Evolutionary conservation across 2,888 invertebrate species (phyloP).

Genomic region (Stegophylla sp.): DNA sequence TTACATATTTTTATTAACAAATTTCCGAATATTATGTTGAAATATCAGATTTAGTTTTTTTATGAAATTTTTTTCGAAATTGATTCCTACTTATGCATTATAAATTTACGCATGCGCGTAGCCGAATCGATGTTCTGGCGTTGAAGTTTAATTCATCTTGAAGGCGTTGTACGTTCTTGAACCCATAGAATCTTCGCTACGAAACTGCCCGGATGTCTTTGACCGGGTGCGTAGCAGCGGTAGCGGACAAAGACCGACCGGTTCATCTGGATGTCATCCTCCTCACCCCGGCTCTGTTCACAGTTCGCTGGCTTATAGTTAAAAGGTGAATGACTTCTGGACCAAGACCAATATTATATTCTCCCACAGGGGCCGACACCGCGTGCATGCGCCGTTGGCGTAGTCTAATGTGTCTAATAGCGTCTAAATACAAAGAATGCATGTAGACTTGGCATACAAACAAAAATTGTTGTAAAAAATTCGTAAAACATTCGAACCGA

Average conservation of each 20-base stretch:
- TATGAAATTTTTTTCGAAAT: too few relatives aligned
- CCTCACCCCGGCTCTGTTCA: slow-evolving; percentile 17
- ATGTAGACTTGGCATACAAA: slow-evolving; percentile 28
- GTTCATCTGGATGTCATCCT: slow-evolving; percentile 58
- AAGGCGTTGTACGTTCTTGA: slow-evolving; percentile 54
- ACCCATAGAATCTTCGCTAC: slow-evolving; percentile 34
- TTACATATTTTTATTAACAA: not conserved
- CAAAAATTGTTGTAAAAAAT: slow-evolving; percentile 26
- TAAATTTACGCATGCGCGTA: not conserved
- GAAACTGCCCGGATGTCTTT: slow-evolving; percentile 51
- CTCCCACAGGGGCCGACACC: slow-evolving; percentile 42
- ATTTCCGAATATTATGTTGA: too few relatives aligned
- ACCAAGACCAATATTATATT: slow-evolving; percentile 54
- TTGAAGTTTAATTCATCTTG: slow-evolving; percentile 31
- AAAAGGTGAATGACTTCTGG: slow-evolving; percentile 56
- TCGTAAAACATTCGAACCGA: not conserved
- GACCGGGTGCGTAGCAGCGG: slow-evolving; percentile 50
- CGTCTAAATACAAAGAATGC: slow-evolving; percentile 34
- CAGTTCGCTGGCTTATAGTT: slow-evolving; percentile 11
- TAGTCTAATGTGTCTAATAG: slow-evolving; percentile 13
- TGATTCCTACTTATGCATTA: not conserved
- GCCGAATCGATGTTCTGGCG: slow-evolving; percentile 10
- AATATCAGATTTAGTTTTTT: too few relatives aligned
- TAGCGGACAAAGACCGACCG: slow-evolving; percentile 58
- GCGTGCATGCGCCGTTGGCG: slow-evolving; percentile 11